Base-by-base conservation (phyloP, 1,140 invertebrate species). In the Ephestia elutella region DNA sequence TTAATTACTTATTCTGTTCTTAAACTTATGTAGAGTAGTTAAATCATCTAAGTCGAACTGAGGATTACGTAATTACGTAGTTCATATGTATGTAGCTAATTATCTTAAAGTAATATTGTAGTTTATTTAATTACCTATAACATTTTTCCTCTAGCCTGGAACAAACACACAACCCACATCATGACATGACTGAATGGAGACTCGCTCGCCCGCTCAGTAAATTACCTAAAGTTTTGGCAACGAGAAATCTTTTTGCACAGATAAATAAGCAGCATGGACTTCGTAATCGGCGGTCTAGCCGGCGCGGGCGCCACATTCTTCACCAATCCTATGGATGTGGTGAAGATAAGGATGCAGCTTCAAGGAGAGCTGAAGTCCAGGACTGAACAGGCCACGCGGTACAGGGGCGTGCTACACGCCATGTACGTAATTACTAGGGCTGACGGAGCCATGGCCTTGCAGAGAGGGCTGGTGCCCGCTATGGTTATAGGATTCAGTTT, bases 271-370 rank as follows among this genome's bases (percentile, higher is more conserved):
- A 20, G 35, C 7, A 92, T 92, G 90, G 93, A 94, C 74, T 94
- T 93, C 80, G 50, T 92, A 8, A 86, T 93, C 28, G 93, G 92
- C 10, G 93, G 92, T 0, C 56, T 92, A 18, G 92, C 93, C 1
- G 92, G 93, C 1, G 91, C 90, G 54, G 90, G 92, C 32, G 93
- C 93, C 1, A 92, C 91, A 0, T 67, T 94, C 13, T 91, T 94
- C 67, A 93, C 92, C 1, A 95, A 95, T 77, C 93, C 93, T 3
- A 90, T 94, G 60, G 93, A 95, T 75, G 94, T 95, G 0, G 91
- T 97, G 0, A 98, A 98, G 88, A 97, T 95, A 5, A 90, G 96
- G n/a, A 92, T 98, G 71, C 96, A 98, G 79, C 87, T 98, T 0
- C 96, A 98, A 86, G 96, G 96, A 9, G 96, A 98, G 79, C 78